Evolutionary conservation across 1,140 invertebrate species (phyloP).

Genomic region (Microplitis demolitor): DNA sequence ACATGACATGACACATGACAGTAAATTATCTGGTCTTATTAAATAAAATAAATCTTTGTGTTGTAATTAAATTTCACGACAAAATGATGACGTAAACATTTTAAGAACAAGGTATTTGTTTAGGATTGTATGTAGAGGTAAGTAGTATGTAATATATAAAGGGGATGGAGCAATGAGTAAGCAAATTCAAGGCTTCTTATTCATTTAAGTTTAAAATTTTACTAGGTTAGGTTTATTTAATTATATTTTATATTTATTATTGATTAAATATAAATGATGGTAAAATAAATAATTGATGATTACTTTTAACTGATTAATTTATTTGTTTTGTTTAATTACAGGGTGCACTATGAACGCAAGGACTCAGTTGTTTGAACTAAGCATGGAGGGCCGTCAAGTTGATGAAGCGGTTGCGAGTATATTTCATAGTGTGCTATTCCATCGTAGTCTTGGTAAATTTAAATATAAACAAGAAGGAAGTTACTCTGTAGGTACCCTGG

Average conservation of each 20-base stretch:
- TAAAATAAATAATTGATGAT: neutral
- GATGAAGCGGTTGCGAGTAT: slow-evolving; percentile 93
- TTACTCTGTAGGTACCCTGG: slow-evolving; percentile 93
- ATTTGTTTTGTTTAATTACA: slow-evolving; percentile 25
- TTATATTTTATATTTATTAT: neutral
- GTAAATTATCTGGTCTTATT: neutral
- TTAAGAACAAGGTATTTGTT: neutral
- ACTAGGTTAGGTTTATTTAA: neutral
- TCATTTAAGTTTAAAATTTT: neutral
- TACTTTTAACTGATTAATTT: neutral
- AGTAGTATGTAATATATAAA: neutral
- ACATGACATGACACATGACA: neutral
- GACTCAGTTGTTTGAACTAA: slow-evolving; percentile 85
- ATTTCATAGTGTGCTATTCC: slow-evolving; percentile 94
- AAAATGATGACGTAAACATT: neutral
- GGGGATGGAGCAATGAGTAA: slow-evolving; percentile 18
- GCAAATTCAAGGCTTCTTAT: neutral
- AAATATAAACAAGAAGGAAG: slow-evolving; percentile 90
- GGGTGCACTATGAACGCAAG: slow-evolving; percentile 79
- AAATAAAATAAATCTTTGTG: neutral
- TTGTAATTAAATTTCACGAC: neutral
- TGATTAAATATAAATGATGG: neutral
- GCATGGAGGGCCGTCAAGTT: slow-evolving; percentile 90
- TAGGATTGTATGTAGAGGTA: neutral
- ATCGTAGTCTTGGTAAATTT: slow-evolving; percentile 94